Conservation (phyloP, 2,113 vertebrate genomes). For the Mola mola region DNA sequence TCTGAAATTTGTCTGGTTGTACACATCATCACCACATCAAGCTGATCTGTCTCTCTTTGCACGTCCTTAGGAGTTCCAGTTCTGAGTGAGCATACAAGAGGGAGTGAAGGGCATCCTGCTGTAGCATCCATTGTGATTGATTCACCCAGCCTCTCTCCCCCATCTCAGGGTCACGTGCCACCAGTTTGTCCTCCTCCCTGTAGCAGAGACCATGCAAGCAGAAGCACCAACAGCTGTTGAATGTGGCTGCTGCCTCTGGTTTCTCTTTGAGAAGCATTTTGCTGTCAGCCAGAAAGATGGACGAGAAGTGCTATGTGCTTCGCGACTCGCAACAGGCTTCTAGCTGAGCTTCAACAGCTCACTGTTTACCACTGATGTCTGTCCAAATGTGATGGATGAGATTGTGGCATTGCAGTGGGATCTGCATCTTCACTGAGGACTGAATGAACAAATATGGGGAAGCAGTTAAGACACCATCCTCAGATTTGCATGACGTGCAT, state of each 20-base stretch:
- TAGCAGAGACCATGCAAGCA: slow-evolving; percentile 22
- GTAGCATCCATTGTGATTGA: slow-evolving; percentile 39
- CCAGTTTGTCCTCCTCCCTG: slow-evolving; percentile 47
- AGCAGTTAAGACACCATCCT: no score
- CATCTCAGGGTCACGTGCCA: slow-evolving; percentile 33
- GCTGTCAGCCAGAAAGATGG: slow-evolving; percentile 23
- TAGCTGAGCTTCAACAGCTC: not conserved
- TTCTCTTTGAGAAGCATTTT: slow-evolving; percentile 26
- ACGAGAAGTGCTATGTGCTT: not conserved
- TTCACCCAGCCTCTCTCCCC: slow-evolving; percentile 29
- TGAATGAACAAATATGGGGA: no score
- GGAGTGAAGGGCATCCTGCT: slow-evolving; percentile 31
- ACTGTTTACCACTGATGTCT: not conserved
- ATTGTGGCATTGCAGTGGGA: no score
- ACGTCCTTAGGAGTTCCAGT: slow-evolving; percentile 7
- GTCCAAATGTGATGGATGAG: not conserved
- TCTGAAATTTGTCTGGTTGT: no score
- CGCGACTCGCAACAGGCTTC: not conserved
- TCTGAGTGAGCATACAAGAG: slow-evolving; percentile 1
- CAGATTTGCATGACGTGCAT: no score
- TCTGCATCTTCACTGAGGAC: no score
- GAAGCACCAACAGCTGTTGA: slow-evolving; percentile 51
- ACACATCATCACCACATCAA: not conserved
- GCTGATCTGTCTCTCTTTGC: not conserved
- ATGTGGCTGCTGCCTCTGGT: slow-evolving; percentile 13